phyloP scores from a whole-genome alignment of 2,888 invertebrate genomes.

The Tinea semifulvella region DNA sequence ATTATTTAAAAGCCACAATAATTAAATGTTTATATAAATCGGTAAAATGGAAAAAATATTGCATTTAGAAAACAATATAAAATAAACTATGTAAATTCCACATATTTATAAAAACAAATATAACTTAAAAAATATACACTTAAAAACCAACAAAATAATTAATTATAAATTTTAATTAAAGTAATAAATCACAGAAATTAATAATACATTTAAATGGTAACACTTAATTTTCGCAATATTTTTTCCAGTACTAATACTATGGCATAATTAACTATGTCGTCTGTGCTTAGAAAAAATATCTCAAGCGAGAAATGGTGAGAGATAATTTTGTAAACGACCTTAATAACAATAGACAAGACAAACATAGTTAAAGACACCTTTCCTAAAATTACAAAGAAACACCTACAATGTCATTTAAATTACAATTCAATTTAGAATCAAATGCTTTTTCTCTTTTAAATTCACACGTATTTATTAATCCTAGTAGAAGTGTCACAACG shows the following conservation, averaged over 20 bases:
- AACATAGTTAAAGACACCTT: constrained; percentile 19
- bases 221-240: constrained; percentile 3
- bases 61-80: background rate
- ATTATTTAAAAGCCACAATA: constrained; percentile 1
- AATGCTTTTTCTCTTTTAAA: constrained; percentile 57
- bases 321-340: constrained; percentile 26
- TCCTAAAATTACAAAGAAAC: constrained; percentile 34
- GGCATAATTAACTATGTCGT: background rate
- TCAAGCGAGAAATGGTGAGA: background rate
- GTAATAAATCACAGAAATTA: constrained; percentile 2
- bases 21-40: background rate
- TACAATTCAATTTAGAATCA: constrained; percentile 63
- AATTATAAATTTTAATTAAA: background rate
- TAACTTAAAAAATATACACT: background rate
- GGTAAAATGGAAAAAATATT: constrained; percentile 10
- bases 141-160: too few relatives aligned
- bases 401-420: constrained; percentile 57
- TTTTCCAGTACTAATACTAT: constrained; percentile 7
- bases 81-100: too few relatives aligned
- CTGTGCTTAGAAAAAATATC: background rate
- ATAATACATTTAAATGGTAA: background rate
- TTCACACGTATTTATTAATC: constrained; percentile 49
- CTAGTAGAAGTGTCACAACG: constrained; percentile 49
- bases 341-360: background rate
- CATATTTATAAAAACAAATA: background rate